A percentile compares a stretch with the other conserved stretches of the same genome.
Evolutionary conservation across 2,888 invertebrate species (phyloP).

Genomic region (Plusia festucae): DNA sequence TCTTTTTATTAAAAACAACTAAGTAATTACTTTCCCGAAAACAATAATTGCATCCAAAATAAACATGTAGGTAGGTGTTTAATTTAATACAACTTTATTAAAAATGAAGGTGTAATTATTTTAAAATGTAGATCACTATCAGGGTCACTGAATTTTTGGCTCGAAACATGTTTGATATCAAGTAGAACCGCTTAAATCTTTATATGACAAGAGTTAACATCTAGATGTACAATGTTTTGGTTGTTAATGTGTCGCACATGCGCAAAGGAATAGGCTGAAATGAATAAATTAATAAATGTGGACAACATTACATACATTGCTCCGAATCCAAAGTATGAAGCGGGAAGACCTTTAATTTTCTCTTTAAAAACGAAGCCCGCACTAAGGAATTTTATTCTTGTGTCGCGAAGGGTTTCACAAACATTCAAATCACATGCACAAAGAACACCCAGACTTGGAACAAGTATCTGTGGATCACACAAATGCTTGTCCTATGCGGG

Average conservation of each 20-base stretch:
- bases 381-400: too few relatives aligned
- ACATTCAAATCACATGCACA: too few relatives aligned
- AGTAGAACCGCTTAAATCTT: conserved; percentile 2
- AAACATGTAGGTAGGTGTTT: not conserved
- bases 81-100: conserved; percentile 3
- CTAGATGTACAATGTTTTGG: not conserved
- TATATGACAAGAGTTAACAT: not conserved
- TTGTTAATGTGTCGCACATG: not conserved
- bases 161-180: not conserved
- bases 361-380: too few relatives aligned
- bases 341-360: too few relatives aligned
- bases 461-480: too few relatives aligned
- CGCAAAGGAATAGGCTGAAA: too few relatives aligned
- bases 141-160: not conserved
- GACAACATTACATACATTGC: too few relatives aligned
- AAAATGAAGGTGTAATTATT: not conserved
- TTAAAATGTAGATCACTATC: conserved; percentile 2
- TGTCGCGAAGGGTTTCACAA: too few relatives aligned
- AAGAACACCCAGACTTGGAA: too few relatives aligned
- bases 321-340: too few relatives aligned
- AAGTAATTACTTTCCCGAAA: not conserved
- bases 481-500: too few relatives aligned
- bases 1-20: not conserved
- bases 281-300: too few relatives aligned
- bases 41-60: not conserved